Evolutionary conservation across 2,888 invertebrate genomes (phyloP), one percentile per base, ranked within the genome.

Genomic region (Leptopilina myrica): DNA sequence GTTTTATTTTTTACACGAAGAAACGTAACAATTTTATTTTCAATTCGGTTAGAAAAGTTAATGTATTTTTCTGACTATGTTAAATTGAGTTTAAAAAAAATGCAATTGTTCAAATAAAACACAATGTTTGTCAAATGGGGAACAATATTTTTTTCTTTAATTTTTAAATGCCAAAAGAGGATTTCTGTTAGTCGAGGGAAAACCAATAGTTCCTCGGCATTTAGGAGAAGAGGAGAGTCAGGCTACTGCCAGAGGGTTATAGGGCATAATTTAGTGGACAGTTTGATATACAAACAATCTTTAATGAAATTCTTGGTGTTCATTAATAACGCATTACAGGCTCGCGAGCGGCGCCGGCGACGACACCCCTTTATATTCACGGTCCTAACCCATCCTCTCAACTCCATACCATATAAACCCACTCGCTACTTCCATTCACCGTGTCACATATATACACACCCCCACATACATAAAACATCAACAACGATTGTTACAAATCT

Each of bases 261-360:
- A 87, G 90, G 88, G 89, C 91, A 93, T 93, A 93, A 93, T 93
- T 93, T 93, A 93, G 92, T 93, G 93, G 93, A 93, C 93, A 92
- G 92, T 93, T 93, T 93, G 93, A 93, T 93, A 93, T 93, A 93
- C 93, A 93, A 93, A 93, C 93, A 93, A 93, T 93, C 93, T 93
- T 93, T 93, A 94, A 94, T 94, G 93, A 94, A 94, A 94, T 94
- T 94, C 94, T 93, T 94, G 93, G 92, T 93, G 93, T 94, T 94
- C 94, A 94, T 94, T 94, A 94, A 94, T 94, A 94, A 93, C 93
- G 92, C 93, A 94, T 94, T 94, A 93, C 91, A 90, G 89, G 89
- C 88, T 84, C 87, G 87, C 84, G 86, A 85, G 86, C 87, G 86
- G 86, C 85, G 86, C 85, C 84, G 81, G 83, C 85, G 85, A 81